Evolutionary conservation across 1,140 invertebrate species (phyloP).

Genomic region (Papilio helenus): DNA sequence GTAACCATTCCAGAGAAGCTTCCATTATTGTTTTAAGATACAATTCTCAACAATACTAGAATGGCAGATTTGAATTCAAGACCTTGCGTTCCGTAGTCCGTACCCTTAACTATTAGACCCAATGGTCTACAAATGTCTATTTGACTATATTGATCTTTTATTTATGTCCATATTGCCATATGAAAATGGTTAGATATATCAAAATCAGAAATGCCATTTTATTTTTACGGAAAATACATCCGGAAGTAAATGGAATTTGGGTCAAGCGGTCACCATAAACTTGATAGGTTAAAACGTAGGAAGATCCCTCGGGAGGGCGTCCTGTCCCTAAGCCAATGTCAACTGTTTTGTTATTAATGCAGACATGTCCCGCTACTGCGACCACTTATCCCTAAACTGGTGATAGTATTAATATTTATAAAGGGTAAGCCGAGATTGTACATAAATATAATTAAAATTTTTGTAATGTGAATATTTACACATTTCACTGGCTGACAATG

Average conservation of each 20-base stretch:
- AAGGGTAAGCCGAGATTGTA: neutral
- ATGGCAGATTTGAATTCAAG: too few species aligned
- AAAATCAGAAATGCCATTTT: conserved; percentile 12
- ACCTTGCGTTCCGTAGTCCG: neutral
- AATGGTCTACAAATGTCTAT: neutral
- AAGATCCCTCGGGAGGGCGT: neutral
- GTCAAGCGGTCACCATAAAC: conserved; percentile 13
- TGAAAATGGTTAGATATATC: conserved; percentile 18
- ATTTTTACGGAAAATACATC: neutral
- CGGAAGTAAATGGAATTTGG: conserved; percentile 13
- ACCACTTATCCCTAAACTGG: neutral
- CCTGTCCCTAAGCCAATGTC: conserved; percentile 25
- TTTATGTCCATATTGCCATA: neutral
- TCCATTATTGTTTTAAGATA: too few species aligned
- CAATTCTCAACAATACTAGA: too few species aligned
- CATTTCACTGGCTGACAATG: too few species aligned
- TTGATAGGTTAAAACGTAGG: conserved; percentile 13
- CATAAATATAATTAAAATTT: neutral
- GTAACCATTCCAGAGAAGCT: neutral
- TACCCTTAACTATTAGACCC: neutral
- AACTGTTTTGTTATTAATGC: conserved; percentile 26
- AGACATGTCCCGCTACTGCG: neutral
- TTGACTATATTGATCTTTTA: neutral
- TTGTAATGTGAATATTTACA: neutral
- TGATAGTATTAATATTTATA: conserved; percentile 10